Base-by-base conservation (phyloP, 2,797 vertebrate genomes). In the Nannoperca australis region DNA sequence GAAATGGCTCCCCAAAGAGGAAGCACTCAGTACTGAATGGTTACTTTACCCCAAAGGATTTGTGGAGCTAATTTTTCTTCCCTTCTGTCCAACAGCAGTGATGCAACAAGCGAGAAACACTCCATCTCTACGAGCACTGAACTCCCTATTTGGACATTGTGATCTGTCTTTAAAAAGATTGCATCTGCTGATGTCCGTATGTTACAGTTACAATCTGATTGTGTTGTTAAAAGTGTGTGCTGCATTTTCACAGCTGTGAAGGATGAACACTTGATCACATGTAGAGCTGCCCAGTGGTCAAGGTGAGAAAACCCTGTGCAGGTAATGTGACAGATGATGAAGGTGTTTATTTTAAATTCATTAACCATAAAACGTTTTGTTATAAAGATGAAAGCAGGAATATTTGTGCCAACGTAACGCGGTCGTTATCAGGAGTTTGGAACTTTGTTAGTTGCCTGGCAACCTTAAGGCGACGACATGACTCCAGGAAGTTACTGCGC, bases 1-100 rank as follows among this genome's bases (percentile, higher is more conserved):
- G 47, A 82, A 83, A 79, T 32, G 6, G 9, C 66, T 82, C 65
- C 73, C 56, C 34, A 14, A 60, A 82, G 70, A 84, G 82, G 58
- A 88, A 85, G 58, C 67, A 60, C 15, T 36, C 1, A 40, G 42
- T 38, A 42, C 7, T 53, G 32, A 44, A 56, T 13, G 9, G 22
- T 32, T 18, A 58, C 61, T 78, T 58, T 38, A 10, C 49, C 36
- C 55, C n/a, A 40, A 49, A 65, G 32, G 38, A 80, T 63, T 24
- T 59, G 32, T 42, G 51, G 7, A 30, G 14, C 45, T 30, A 50
- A 3, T 56, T 20, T 45, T 38, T 63, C 9, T 14, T 20, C 17
- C 72, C 3, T 56, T 34, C 24, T 51, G 47, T 77, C 38, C 68
- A 60, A 20, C 22, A 30, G 27, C 24, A 27, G 5, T 6, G 11